Evolutionary conservation across 2,113 vertebrate genomes (phyloP).

Genomic region (Chelonoidis abingdonii): DNA sequence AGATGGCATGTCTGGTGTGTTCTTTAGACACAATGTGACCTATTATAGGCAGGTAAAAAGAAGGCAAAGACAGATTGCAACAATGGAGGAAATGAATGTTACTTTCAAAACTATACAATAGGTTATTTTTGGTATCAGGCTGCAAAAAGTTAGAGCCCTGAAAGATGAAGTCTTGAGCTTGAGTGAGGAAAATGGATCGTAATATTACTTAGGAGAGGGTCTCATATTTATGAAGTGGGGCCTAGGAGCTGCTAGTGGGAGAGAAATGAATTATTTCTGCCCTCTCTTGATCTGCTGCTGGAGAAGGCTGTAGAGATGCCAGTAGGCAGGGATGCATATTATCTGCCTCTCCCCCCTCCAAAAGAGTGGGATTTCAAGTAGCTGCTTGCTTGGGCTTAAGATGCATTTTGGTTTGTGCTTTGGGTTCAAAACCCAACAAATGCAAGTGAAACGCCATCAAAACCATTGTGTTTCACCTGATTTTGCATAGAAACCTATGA

Average conservation of each 20-base stretch:
- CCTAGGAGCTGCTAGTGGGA: slow-evolving; percentile 2
- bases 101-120: slow-evolving; percentile 23
- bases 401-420: slow-evolving; percentile 54
- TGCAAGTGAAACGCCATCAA: background rate
- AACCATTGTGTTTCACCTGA: slow-evolving; percentile 56
- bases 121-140: slow-evolving; percentile 42
- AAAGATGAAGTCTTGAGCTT: slow-evolving; percentile 9
- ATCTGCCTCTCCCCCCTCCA: background rate
- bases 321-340: background rate
- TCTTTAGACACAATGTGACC: background rate
- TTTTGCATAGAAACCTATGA: slow-evolving; percentile 42
- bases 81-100: slow-evolving; percentile 24
- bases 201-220: background rate
- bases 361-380: slow-evolving; percentile 43
- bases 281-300: background rate
- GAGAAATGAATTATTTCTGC: slow-evolving; percentile 29
- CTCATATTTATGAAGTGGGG: background rate
- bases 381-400: slow-evolving; percentile 44
- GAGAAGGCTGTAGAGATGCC: background rate
- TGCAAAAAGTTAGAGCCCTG: slow-evolving; percentile 4
- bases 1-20: background rate
- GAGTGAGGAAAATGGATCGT: background rate
- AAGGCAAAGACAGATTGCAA: slow-evolving; percentile 10
- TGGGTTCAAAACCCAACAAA: slow-evolving; percentile 61
- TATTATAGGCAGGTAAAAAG: slow-evolving; percentile 31